A percentile compares a stretch with the other conserved stretches of the same genome.
These are phyloP conservation scores for Percopsis omiscomaycus DNA, from an alignment of 2,797 vertebrate genomes.

Conservation along the genomic window DNA sequence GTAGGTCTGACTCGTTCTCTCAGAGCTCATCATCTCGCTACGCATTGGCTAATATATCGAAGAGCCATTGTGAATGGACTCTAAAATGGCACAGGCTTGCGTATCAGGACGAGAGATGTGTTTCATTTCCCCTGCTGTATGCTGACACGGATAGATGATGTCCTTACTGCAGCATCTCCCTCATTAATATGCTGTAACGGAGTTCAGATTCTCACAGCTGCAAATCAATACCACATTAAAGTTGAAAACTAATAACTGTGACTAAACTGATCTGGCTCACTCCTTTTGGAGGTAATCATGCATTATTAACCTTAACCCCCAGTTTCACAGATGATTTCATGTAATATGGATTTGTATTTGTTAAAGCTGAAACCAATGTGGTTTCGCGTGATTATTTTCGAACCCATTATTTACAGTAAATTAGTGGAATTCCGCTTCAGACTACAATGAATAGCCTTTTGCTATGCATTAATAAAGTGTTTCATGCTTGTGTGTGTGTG, in stretches of 20 bases:
- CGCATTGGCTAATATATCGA: constrained; percentile 39
- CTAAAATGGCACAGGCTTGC: constrained; percentile 29
- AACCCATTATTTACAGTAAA: background rate
- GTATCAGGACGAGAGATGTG: constrained; percentile 23
- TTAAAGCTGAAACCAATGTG: constrained; percentile 17
- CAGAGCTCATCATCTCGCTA: constrained; percentile 26
- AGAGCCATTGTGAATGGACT: constrained; percentile 34
- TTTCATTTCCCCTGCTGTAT: constrained; percentile 39
- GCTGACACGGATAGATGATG: constrained; percentile 54
- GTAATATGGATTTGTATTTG: constrained; percentile 27
- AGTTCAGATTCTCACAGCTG: constrained; percentile 42
- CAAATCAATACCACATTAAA: constrained; percentile 58
- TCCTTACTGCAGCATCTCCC: constrained; percentile 20
- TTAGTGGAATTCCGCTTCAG: background rate
- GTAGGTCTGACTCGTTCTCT: constrained; percentile 30
- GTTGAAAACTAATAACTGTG: constrained; percentile 41
- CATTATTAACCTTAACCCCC: constrained; percentile 41
- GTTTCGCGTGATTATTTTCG: constrained; percentile 18
- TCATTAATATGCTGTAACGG: constrained; percentile 53
- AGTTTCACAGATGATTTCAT: constrained; percentile 49
- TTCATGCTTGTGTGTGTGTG: background rate
- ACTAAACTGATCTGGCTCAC: constrained; percentile 24
- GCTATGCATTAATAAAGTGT: background rate
- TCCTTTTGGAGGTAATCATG: constrained; percentile 36
- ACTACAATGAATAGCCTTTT: background rate